Percentiles rank a stretch among this genome's conserved stretches.
Conservation (phyloP, 2,888 invertebrate species). For the Andrena chrysosceles region DNA sequence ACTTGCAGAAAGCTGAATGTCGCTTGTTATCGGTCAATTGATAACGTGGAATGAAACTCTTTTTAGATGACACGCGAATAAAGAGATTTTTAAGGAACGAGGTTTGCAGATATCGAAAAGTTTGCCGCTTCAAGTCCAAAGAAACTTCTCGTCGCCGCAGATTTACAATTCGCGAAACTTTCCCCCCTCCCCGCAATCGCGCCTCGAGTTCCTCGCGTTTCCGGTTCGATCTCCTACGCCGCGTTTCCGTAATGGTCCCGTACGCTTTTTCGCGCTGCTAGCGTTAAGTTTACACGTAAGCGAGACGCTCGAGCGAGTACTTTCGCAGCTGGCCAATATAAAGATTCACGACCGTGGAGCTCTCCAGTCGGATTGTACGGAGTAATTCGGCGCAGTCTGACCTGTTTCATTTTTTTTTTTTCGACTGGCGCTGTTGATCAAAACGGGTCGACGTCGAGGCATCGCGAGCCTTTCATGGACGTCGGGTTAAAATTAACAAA, state of each 20-base stretch:
- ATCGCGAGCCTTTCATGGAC: neutral
- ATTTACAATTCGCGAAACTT: neutral
- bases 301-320: constrained; percentile 56
- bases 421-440: too few species aligned
- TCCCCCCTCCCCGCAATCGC: neutral
- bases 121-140: too few species aligned
- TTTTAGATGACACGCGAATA: too few species aligned
- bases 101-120: too few species aligned
- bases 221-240: constrained; percentile 17
- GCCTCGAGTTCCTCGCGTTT: constrained; percentile 2
- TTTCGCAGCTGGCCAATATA: constrained; percentile 49
- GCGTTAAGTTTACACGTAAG: constrained; percentile 48
- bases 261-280: constrained; percentile 17
- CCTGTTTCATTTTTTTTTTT: too few species aligned
- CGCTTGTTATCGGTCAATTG: too few species aligned
- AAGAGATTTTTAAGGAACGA: too few species aligned
- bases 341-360: neutral
- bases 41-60: too few species aligned
- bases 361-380: neutral
- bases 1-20: too few species aligned
- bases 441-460: neutral
- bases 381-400: too few species aligned
- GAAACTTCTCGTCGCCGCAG: neutral
- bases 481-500: constrained; percentile 32
- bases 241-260: constrained; percentile 9